Base-by-base conservation (phyloP, 2,797 vertebrate genomes). In the Catostomus latipinnis region DNA sequence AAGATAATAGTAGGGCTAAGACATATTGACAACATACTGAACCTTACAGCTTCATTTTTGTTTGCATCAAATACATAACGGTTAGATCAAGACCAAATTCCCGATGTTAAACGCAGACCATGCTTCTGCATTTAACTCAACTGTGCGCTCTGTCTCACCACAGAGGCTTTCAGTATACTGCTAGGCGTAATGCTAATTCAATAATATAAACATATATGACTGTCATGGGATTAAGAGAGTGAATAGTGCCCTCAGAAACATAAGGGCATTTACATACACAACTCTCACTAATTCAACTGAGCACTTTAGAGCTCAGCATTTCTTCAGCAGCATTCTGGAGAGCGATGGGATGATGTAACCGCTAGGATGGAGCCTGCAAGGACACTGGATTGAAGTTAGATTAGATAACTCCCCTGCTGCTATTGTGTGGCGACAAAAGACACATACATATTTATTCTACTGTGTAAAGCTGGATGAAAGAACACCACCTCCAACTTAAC, bases 141-240 rank as follows among this genome's bases (percentile, higher is more conserved):
- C 63, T 74, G 66, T 74, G 52, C 63, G 50, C 48, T 74, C 58
- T 82, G 69, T 82, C 53, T 82, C 54, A 67, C 34, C 8, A 65
- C 58, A 58, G 60, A 67, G 45, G 69, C 22, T n/a, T 65, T 50
- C 10, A 71, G 60, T 77, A 67, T 18, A 76, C 46, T 0, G 34
- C 56, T 7, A 22, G 22, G 12, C 1, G 0, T n/a, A 45, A 53
- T 10, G 57, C 50, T 85, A 80, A 85, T 57, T 81, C 56, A 79
- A 73, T 50, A 68, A 49, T 50, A 78, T 34, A 34, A 34, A 66
- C 63, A 57, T 45, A n/a, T 8, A 82, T 68, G 71, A 72, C 75
- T 52, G 49, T 82, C 83, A 84, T 68, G 76, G 67, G 83, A 72
- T 46, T 43, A 67, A 56, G n/a, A 68, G 16, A 70, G 18, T 9